Base-by-base conservation (phyloP, 2,797 vertebrate genomes). In the Carcharodon carcharias region DNA sequence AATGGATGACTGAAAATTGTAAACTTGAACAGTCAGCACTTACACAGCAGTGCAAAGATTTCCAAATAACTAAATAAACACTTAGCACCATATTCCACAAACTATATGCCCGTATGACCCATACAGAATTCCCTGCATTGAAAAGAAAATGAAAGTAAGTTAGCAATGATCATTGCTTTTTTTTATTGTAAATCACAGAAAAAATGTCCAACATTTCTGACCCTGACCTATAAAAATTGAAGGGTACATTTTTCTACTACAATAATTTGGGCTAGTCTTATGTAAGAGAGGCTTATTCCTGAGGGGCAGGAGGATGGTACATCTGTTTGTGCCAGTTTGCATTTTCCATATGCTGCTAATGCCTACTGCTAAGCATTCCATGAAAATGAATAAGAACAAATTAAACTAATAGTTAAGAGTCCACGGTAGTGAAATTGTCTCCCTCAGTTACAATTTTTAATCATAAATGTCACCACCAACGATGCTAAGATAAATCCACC, bases 21-120 rank as follows among this genome's bases (percentile, higher is more conserved):
- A 95, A 95, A 77, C 93, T 77, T 71, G 21, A 95, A 69, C 65
- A 54, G 93, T 23, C 26, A 21, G 50, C 50, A 56, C 69, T 95
- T 95, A 73, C 50, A 95, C 67, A 0, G 69, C 31, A n/a, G 45
- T 77, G 67, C 71, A 77, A n/a, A 58, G 94, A 77, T 95, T 45
- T 93, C 63, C 91, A 95, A 56, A 35, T 56, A 77, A 16, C 35
- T 77, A 95, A 95, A 95, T 77, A 95, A 77, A 95, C 69, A 95
- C 50, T n/a, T 95, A 28, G 54, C 67, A 31, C 23, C 45, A 95
- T 12, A 31, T 77, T 95, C 18, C 35, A 95, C 69, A 95, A 28
- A 18, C 14, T 77, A 65, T 35, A 1, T n/a, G 93, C 12, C 16
- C 6, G 3, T 73, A 73, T 35, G 56, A 77, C 54, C 50, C 28